These are phyloP conservation scores for Nymphalis c-album DNA, from an alignment of 2,888 invertebrate genomes.

Conservation along the genomic window DNA sequence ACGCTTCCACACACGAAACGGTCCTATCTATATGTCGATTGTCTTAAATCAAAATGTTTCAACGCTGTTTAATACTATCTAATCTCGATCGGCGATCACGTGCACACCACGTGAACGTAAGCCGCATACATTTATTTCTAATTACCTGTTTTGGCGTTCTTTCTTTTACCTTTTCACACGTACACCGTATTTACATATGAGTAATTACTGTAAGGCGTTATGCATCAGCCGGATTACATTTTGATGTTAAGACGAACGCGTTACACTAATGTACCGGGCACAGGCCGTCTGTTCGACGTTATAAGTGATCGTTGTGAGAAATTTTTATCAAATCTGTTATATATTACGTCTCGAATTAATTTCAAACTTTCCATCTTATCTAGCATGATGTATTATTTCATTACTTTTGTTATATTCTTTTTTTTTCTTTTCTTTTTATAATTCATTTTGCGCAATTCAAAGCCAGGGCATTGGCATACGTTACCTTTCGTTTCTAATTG, in stretches of 20 bases:
- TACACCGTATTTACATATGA: slow-evolving; percentile 78
- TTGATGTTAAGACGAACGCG: slow-evolving; percentile 74
- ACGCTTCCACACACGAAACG: slow-evolving; percentile 69
- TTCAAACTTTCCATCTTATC: slow-evolving; percentile 78
- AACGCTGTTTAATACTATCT: slow-evolving; percentile 78
- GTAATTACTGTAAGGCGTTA: slow-evolving; percentile 71
- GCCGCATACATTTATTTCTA: slow-evolving; percentile 78
- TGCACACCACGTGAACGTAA: slow-evolving; percentile 74
- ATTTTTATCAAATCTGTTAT: slow-evolving; percentile 69
- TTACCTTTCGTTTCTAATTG: slow-evolving; percentile 79
- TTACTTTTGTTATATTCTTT: slow-evolving; percentile 61
- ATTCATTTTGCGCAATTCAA: slow-evolving; percentile 81
- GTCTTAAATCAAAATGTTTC: slow-evolving; percentile 81
- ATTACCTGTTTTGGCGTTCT: slow-evolving; percentile 76
- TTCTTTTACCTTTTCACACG: slow-evolving; percentile 77
- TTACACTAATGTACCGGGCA: slow-evolving; percentile 62
- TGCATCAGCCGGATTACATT: slow-evolving; percentile 73
- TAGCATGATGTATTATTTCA: slow-evolving; percentile 80
- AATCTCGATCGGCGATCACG: slow-evolving; percentile 75
- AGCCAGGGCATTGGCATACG: slow-evolving; percentile 96
- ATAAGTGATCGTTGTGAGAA: slow-evolving; percentile 74
- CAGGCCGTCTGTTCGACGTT: slow-evolving; percentile 65
- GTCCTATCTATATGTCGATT: slow-evolving; percentile 67
- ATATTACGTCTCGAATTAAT: slow-evolving; percentile 70
- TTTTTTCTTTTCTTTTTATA: slow-evolving; percentile 54